Percentiles rank a stretch among this genome's conserved stretches.
These are phyloP conservation scores for Allacma fusca DNA, from an alignment of 2,888 invertebrate species.

Conservation along the genomic window DNA sequence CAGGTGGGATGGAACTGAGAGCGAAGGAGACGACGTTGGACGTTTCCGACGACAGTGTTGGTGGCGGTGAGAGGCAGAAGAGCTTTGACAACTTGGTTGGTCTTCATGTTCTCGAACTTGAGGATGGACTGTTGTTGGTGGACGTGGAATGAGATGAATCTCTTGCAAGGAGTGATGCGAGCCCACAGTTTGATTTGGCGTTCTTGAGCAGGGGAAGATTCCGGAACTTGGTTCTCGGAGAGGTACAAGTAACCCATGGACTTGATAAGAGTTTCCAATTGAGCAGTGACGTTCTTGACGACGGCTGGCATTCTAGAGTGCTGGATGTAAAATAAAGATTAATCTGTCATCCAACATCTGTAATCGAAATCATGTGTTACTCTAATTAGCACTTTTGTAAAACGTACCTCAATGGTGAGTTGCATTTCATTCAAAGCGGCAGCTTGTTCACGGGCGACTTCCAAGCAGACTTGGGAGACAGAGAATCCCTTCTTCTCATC, in stretches of 20 bases:
- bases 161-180: conserved; percentile 69
- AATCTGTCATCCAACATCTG: too few relatives aligned
- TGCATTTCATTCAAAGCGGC: too few relatives aligned
- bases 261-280: conserved; percentile 66
- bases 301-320: conserved; percentile 62
- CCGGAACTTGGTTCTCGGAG: conserved; percentile 65
- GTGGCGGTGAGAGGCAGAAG: conserved; percentile 56
- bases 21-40: conserved; percentile 48
- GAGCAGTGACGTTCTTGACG: conserved; percentile 67
- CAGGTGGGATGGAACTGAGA: conserved; percentile 65
- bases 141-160: conserved; percentile 65
- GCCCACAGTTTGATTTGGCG: conserved; percentile 72
- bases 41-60: conserved; percentile 50
- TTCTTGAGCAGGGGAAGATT: conserved; percentile 47
- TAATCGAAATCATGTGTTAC: too few relatives aligned
- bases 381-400: too few relatives aligned
- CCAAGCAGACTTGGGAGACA: too few relatives aligned
- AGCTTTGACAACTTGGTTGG: conserved; percentile 47
- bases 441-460: too few relatives aligned
- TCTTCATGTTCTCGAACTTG: conserved; percentile 50
- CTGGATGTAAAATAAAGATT: too few relatives aligned
- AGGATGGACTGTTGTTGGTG: conserved; percentile 53
- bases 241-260: too few relatives aligned
- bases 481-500: conserved; percentile 52
- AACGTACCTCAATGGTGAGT: too few relatives aligned